These are phyloP conservation scores for Paramuricea clavata DNA, from an alignment of 92 coral and sea anemone species.

Conservation along the genomic window DNA sequence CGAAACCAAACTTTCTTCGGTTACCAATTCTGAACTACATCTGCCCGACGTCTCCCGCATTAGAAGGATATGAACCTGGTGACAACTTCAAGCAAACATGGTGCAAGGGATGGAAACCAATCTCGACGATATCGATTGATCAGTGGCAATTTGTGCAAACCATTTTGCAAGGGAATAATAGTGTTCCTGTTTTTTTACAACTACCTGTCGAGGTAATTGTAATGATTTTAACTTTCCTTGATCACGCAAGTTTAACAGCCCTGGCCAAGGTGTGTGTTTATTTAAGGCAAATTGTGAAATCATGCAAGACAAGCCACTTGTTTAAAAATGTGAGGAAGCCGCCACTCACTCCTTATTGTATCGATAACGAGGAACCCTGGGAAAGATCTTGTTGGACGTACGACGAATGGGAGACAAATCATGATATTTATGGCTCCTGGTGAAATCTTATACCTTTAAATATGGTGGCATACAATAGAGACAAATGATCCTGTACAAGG, in stretches of 20 bases:
- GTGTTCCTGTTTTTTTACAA: neutral
- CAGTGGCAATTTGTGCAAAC: neutral
- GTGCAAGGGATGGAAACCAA: constrained; percentile 30
- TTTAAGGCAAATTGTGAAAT: neutral
- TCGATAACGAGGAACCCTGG: too few species aligned
- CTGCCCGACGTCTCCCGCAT: neutral
- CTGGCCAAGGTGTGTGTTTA: neutral
- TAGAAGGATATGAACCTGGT: constrained; percentile 20
- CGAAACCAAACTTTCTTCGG: neutral
- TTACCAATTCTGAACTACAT: constrained; percentile 6
- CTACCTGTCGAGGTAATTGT: constrained; percentile 1
- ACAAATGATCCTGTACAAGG: too few species aligned
- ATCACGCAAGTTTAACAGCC: neutral
- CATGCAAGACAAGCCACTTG: neutral
- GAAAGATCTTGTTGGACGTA: too few species aligned
- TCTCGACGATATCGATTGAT: neutral
- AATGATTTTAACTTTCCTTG: neutral
- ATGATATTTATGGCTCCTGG: too few species aligned
- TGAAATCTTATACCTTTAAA: too few species aligned
- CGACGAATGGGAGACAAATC: too few species aligned
- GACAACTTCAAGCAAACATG: constrained; percentile 44
- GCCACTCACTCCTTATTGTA: too few species aligned
- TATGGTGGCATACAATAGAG: too few species aligned
- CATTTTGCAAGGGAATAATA: neutral
- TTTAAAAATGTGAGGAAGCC: too few species aligned